Evolutionary conservation across 2,797 vertebrate species (phyloP).

Genomic region (Xyrichtys novacula): DNA sequence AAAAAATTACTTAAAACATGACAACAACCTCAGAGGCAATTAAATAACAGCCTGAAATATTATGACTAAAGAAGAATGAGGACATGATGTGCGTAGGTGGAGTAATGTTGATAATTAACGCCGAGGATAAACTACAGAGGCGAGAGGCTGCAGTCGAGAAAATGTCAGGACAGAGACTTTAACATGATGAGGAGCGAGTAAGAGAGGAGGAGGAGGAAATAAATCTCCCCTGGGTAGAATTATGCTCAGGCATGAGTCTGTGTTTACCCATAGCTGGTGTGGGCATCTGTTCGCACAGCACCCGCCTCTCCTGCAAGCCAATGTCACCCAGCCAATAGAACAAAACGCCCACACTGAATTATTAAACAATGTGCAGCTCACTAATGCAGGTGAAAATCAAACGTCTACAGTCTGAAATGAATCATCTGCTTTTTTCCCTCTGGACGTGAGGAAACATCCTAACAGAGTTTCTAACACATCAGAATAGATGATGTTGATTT

Average conservation of each 20-base stretch:
- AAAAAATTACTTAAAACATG: not conserved
- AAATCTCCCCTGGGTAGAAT: constrained; percentile 62
- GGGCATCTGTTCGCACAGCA: constrained; percentile 84
- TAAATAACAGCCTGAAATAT: not conserved
- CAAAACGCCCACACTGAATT: constrained; percentile 70
- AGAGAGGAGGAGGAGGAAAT: constrained; percentile 48
- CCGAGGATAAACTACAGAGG: constrained; percentile 18
- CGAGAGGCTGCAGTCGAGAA: constrained; percentile 12
- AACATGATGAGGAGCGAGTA: constrained; percentile 32
- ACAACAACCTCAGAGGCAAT: not conserved
- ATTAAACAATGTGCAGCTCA: constrained; percentile 64
- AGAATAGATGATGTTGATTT: no score
- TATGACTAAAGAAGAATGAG: not conserved
- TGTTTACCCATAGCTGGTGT: constrained; percentile 74
- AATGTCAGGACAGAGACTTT: constrained; percentile 25
- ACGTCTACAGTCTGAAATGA: not conserved
- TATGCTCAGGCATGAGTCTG: constrained; percentile 63
- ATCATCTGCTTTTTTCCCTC: not conserved
- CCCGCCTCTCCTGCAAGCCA: constrained; percentile 66
- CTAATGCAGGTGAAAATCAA: constrained; percentile 46
- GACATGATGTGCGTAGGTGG: not conserved
- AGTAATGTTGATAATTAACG: constrained; percentile 30
- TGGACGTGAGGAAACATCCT: no score
- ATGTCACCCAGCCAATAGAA: constrained; percentile 72
- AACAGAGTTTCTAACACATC: no score